A percentile compares a stretch with the other conserved stretches of the same genome.
These are phyloP conservation scores for Teleopsis dalmanni DNA, from an alignment of 1,140 invertebrate species.

Conservation along the genomic window DNA sequence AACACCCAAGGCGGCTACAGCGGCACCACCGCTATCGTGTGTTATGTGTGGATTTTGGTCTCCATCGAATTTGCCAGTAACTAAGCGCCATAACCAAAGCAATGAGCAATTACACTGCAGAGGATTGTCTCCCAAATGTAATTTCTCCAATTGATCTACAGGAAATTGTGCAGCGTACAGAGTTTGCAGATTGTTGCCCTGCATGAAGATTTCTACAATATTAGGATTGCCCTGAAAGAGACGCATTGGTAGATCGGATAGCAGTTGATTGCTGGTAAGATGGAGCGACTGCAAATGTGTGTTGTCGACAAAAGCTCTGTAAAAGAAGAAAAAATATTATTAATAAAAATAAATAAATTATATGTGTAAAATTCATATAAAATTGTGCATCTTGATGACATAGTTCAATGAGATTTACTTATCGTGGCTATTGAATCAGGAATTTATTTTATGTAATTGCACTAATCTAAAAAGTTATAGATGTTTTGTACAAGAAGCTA, in stretches of 20 bases:
- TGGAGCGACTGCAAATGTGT: slow-evolving; percentile 69
- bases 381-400: no score
- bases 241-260: slow-evolving; percentile 59
- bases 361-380: background rate
- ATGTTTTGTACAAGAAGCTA: no score
- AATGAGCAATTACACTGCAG: slow-evolving; percentile 81
- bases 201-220: slow-evolving; percentile 62
- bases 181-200: slow-evolving; percentile 61
- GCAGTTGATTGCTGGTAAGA: slow-evolving; percentile 66
- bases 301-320: slow-evolving; percentile 71
- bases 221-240: slow-evolving; percentile 70
- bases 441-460: no score
- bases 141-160: slow-evolving; percentile 59
- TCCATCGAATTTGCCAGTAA: slow-evolving; percentile 32
- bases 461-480: no score
- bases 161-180: slow-evolving; percentile 72
- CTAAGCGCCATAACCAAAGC: slow-evolving; percentile 73
- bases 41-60: slow-evolving; percentile 20
- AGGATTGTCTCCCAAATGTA: slow-evolving; percentile 72
- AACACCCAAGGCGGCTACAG: slow-evolving; percentile 32
- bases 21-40: slow-evolving; percentile 21
- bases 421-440: no score
- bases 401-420: no score
- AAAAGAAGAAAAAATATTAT: slow-evolving; percentile 9
- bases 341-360: slow-evolving; percentile 2